Evolutionary conservation across 2,113 vertebrate genomes (phyloP), one percentile per base, ranked within the genome.

Genomic region (Elachura formosa): DNA sequence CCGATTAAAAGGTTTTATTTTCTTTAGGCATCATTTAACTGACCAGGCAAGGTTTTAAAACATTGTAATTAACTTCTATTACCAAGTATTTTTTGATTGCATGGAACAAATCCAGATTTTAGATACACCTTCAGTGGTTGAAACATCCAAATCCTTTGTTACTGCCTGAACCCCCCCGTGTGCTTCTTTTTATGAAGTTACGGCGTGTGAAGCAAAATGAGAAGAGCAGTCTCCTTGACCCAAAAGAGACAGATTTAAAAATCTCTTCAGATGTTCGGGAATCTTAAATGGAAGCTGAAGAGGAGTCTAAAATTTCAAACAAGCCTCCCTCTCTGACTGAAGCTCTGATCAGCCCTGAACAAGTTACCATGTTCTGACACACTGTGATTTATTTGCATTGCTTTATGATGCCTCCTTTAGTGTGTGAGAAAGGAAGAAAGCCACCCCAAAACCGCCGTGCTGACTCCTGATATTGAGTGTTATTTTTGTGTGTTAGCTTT

Each of bases 161-260:
- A 29, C 36, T 74, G 51, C 43, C 51, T 74, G 46, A 94, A 45
- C 22, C 14, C 20, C 20, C 55, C 22, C 26, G 17, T 77, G 48
- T 23, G 31, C 26, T 94, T 80, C 91, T 90, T 94, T 85, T 85
- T 79, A 84, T 78, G 68, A 94, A 94, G 85, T 92, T 88, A 55
- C 4, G 1, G 36, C 85, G 49, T 76, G 81, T 91, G 75, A 64
- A 87, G 51, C 24, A 55, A 82, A 87, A 89, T 64, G 52, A 52
- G 66, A 75, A 75, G 45, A 84, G n/a, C 67, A 43, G 58, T 76
- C 89, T 89, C 87, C 87, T 97, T 96, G 87, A 94, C 81, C 87
- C 67, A 74, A 68, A 92, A 71, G 92, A 74, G 59, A 48, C 59
- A 71, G 59, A 92, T 87, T 87, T 74, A 58, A 93, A 89, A 81